Evolutionary conservation across 2,888 invertebrate species (phyloP).

Genomic region (Epsilonema sp.): DNA sequence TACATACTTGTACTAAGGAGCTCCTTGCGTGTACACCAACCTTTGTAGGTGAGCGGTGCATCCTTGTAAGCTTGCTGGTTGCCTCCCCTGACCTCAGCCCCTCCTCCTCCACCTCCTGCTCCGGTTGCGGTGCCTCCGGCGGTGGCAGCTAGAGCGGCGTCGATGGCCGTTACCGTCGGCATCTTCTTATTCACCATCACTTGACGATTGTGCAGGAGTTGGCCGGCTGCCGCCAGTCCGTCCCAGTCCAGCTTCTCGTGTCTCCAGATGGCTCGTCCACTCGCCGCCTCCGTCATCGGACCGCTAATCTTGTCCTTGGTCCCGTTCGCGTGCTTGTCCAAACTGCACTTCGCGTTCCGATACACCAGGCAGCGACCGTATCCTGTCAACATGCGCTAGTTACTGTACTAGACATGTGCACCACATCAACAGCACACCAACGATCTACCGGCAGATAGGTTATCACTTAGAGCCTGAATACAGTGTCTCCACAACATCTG

Average conservation of each 20-base stretch:
- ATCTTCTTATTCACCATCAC: constrained; percentile 82
- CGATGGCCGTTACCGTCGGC: too few relatives aligned
- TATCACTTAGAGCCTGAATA: constrained; percentile 37
- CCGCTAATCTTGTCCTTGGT: constrained; percentile 80
- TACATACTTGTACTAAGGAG: too few relatives aligned
- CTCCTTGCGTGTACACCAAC: too few relatives aligned
- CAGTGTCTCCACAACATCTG: constrained; percentile 66
- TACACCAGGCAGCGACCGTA: constrained; percentile 84
- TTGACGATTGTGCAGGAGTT: constrained; percentile 12
- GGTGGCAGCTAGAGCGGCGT: too few relatives aligned
- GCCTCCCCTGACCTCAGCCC: too few relatives aligned
- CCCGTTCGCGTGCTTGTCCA: constrained; percentile 80
- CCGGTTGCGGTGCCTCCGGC: too few relatives aligned
- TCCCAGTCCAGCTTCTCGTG: constrained; percentile 72
- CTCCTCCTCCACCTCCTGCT: too few relatives aligned
- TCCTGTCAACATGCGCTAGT: constrained; percentile 14
- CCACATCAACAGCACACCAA: too few relatives aligned
- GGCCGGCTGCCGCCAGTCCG: constrained; percentile 75
- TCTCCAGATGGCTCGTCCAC: constrained; percentile 59
- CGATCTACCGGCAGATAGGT: constrained; percentile 48
- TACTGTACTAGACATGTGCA: too few relatives aligned
- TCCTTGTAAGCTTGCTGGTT: too few relatives aligned
- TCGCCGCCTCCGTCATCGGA: constrained; percentile 55
- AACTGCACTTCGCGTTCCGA: constrained; percentile 64
- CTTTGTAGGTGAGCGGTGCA: constrained; percentile 29